Evolutionary conservation across 1,140 invertebrate genomes (phyloP).

Genomic region (Spodoptera litura): DNA sequence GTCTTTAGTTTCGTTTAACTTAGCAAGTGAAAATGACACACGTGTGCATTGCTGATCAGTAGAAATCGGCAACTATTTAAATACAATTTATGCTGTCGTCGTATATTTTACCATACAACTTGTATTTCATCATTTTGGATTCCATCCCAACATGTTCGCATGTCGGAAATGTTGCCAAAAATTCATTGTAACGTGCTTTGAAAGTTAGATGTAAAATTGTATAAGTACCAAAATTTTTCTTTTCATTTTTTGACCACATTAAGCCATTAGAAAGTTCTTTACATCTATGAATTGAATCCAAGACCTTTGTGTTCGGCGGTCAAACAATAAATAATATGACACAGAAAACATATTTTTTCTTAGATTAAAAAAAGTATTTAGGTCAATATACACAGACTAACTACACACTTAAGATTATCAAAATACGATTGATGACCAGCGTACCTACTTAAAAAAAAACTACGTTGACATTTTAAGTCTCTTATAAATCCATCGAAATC

Average conservation of each 20-base stretch:
- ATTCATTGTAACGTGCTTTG: background rate
- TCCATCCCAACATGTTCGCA: constrained; percentile 50
- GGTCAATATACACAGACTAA: too few relatives aligned
- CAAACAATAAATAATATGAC: too few relatives aligned
- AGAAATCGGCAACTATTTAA: constrained; percentile 78
- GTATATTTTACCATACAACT: constrained; percentile 58
- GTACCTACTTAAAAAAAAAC: too few relatives aligned
- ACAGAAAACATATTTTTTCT: too few relatives aligned
- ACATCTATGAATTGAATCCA: too few relatives aligned
- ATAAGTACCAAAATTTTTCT: too few relatives aligned
- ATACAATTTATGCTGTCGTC: constrained; percentile 72
- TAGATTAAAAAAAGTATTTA: too few relatives aligned
- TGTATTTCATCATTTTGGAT: constrained; percentile 66
- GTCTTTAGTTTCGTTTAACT: constrained; percentile 53
- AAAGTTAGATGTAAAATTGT: constrained; percentile 4
- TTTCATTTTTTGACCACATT: too few relatives aligned
- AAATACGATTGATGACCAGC: too few relatives aligned
- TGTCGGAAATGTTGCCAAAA: constrained; percentile 42
- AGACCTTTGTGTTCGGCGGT: too few relatives aligned
- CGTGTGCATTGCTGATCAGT: constrained; percentile 72
- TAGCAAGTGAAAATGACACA: constrained; percentile 76
- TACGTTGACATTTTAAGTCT: background rate
- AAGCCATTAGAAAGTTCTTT: too few relatives aligned
- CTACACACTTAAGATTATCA: too few relatives aligned
- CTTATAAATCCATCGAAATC: constrained; percentile 4